A percentile compares a stretch with the other conserved stretches of the same genome.
Conservation (phyloP, 1,140 invertebrate genomes). For the Bombus haemorrhoidalis region DNA sequence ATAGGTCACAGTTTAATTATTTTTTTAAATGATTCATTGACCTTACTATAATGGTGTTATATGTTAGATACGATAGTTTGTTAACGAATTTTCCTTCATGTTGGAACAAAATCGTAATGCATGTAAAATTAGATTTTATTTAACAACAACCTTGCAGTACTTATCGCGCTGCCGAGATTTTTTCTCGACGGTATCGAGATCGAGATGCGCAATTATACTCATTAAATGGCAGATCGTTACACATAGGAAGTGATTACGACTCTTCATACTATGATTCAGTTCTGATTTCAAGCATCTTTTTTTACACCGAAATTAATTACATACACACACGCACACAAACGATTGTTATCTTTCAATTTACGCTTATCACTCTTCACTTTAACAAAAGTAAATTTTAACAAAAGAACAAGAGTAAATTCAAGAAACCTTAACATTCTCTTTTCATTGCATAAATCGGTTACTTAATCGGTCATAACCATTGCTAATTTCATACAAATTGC, state of each 20-base stretch:
- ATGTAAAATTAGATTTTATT: not conserved
- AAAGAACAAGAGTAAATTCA: not conserved
- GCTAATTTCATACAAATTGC: too few relatives aligned
- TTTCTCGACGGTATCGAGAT: constrained; percentile 2
- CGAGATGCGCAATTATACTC: constrained; percentile 21
- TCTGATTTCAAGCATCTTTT: not conserved
- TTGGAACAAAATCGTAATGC: not conserved
- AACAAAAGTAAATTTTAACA: not conserved
- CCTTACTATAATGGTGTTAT: fast-evolving
- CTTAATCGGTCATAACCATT: not conserved
- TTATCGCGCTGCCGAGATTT: constrained; percentile 29
- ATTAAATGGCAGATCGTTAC: not conserved
- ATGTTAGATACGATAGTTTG: not conserved
- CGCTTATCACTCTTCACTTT: not conserved
- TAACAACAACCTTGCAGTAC: not conserved
- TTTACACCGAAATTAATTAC: too few relatives aligned
- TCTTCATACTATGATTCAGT: not conserved
- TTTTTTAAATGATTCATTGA: not conserved
- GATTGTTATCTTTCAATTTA: not conserved
- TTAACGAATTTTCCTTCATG: not conserved
- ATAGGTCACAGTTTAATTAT: not conserved
- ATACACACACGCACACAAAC: too few relatives aligned
- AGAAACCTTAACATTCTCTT: not conserved
- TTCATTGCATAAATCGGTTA: not conserved
- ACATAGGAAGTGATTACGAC: not conserved